Conservation (phyloP, 2,888 invertebrate genomes). For the Zaprionus obscuricornis region DNA sequence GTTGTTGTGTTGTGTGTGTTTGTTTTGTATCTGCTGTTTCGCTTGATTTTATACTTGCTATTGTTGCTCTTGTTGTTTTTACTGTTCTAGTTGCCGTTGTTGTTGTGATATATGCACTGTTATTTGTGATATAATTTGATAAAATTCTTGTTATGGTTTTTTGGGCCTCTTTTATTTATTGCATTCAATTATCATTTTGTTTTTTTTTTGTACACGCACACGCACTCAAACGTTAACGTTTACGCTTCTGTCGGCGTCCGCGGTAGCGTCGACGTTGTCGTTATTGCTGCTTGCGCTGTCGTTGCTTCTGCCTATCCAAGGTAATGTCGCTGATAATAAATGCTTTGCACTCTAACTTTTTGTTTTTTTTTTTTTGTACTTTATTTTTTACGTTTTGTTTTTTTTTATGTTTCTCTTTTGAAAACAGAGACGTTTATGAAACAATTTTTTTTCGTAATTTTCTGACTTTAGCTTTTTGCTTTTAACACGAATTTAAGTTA, state of each 20-base stretch:
- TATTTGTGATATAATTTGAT: constrained; percentile 55
- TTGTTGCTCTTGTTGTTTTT: constrained; percentile 6
- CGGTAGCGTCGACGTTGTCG: constrained; percentile 18
- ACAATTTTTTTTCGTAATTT: constrained; percentile 36
- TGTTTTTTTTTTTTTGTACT: constrained; percentile 6
- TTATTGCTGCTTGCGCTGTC: constrained; percentile 7
- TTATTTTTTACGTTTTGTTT: constrained; percentile 2
- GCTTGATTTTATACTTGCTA: constrained; percentile 66
- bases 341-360: constrained; percentile 37
- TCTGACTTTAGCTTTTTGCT: neutral
- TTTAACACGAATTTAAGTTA: constrained; percentile 42
- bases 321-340: constrained; percentile 68
- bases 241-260: too few species aligned
- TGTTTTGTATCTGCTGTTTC: constrained; percentile 63
- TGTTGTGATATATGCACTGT: constrained; percentile 39
- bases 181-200: constrained; percentile 58
- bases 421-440: constrained; percentile 44
- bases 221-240: neutral
- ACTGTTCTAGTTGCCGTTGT: constrained; percentile 23
- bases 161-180: constrained; percentile 45
- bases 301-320: constrained; percentile 57
- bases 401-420: constrained; percentile 3
- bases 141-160: constrained; percentile 40
- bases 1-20: constrained; percentile 39
- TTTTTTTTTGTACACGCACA: constrained; percentile 29